A percentile compares a stretch with the other conserved stretches of the same genome.
Evolutionary conservation across 2,797 vertebrate genomes (phyloP).

Genomic region (Chanos chanos): DNA sequence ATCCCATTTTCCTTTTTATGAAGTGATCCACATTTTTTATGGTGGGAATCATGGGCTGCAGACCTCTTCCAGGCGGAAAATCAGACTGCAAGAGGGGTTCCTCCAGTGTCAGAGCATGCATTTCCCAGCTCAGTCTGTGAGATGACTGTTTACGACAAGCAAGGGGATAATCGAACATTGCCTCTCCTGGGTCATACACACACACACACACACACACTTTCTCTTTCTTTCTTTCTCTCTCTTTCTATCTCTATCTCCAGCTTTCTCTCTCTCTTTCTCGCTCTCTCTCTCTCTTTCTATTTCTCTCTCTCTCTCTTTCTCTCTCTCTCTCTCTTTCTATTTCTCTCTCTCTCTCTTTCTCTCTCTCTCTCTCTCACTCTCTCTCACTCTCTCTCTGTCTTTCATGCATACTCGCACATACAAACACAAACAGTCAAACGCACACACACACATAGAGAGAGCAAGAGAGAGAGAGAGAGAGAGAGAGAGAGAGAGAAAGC

Average conservation of each 20-base stretch:
- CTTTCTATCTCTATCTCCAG: neutral
- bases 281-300: neutral
- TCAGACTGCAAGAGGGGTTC: neutral
- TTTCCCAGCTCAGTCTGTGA: neutral
- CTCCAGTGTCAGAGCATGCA: neutral
- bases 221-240: neutral
- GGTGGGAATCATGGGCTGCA: neutral
- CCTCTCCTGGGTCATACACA: neutral
- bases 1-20: conserved; percentile 14
- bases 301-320: neutral
- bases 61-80: neutral
- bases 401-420: too few relatives aligned
- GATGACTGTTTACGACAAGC: neutral
- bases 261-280: too few relatives aligned
- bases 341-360: neutral
- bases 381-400: neutral
- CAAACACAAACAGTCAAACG: neutral
- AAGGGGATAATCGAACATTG: conserved; percentile 27
- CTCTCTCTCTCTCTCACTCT: neutral
- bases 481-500: too few relatives aligned
- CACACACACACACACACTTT: too few relatives aligned
- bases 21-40: neutral
- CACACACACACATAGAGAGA: neutral
- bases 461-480: too few relatives aligned
- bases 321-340: neutral